These are phyloP conservation scores for Eristalis pertinax DNA, from an alignment of 2,888 invertebrate species.

Conservation along the genomic window DNA sequence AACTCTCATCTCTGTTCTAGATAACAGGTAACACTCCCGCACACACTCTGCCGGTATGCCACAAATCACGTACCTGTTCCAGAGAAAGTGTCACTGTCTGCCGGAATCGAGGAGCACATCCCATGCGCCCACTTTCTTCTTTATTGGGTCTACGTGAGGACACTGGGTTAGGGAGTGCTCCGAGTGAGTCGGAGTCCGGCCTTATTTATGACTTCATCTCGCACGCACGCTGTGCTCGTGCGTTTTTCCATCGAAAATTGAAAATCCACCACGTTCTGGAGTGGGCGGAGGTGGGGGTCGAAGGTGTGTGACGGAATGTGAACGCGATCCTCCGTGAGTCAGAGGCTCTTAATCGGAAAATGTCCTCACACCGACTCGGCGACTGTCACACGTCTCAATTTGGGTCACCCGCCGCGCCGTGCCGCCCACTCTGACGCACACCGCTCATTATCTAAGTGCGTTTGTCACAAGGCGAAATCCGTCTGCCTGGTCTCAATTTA, in stretches of 20 bases:
- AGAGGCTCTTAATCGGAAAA: not conserved
- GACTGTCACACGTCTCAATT: not conserved
- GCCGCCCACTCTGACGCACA: conserved; percentile 39
- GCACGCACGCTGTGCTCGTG: conserved; percentile 7
- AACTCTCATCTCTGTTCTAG: conserved; percentile 44
- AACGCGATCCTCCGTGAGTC: not conserved
- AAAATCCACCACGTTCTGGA: not conserved
- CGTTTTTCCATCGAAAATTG: conserved; percentile 30
- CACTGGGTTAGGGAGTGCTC: conserved; percentile 17
- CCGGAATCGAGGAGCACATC: not conserved
- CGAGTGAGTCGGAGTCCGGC: conserved; percentile 4
- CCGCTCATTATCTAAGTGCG: conserved; percentile 43
- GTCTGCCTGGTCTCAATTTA: conserved; percentile 46
- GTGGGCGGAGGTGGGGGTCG: not conserved
- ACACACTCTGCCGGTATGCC: conserved; percentile 9
- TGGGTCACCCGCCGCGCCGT: conserved; percentile 57
- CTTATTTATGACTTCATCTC: conserved; percentile 68
- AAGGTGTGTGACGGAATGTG: not conserved
- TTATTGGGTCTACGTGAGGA: conserved; percentile 66
- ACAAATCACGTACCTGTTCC: conserved; percentile 63
- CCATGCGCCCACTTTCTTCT: conserved; percentile 42
- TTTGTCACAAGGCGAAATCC: not conserved
- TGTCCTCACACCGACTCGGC: conserved; percentile 27
- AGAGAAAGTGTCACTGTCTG: conserved; percentile 33
- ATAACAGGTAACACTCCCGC: conserved; percentile 46